A percentile compares a stretch with the other conserved stretches of the same genome.
phyloP scores from a whole-genome alignment of 2,888 invertebrate genomes.

The Adineta ricciae region DNA sequence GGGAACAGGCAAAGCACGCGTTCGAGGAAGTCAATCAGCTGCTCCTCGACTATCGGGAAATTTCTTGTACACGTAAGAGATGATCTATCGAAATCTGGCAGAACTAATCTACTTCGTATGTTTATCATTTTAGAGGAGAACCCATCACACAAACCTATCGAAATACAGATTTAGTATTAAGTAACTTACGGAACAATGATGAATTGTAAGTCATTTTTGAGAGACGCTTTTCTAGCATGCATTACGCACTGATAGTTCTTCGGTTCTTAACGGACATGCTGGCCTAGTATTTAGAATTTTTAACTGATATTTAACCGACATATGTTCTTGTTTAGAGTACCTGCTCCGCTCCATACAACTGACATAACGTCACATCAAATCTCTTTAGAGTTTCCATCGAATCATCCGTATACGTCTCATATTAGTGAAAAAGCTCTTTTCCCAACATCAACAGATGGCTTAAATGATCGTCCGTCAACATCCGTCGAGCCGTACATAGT shows the following conservation, averaged over 20 bases:
- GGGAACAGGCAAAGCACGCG: neutral
- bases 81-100: neutral
- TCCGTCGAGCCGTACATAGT: neutral
- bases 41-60: neutral
- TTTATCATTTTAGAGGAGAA: conserved; percentile 36
- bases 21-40: neutral
- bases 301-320: no score
- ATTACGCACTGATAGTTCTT: no score
- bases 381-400: conserved; percentile 25
- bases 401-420: conserved; percentile 33
- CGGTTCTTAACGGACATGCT: no score
- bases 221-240: no score
- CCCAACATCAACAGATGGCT: neutral
- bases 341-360: conserved; percentile 27
- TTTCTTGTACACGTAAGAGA: neutral
- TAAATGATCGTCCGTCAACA: neutral
- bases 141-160: conserved; percentile 42
- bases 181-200: conserved; percentile 45
- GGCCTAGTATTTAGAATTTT: no score
- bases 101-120: no score
- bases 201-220: conserved; percentile 41
- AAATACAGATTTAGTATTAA: conserved; percentile 42
- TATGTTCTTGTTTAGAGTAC: conserved; percentile 10
- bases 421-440: conserved; percentile 31
- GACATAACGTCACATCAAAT: conserved; percentile 24